Conservation (phyloP, 2,797 vertebrate genomes). For the Manis crassicaudata region DNA sequence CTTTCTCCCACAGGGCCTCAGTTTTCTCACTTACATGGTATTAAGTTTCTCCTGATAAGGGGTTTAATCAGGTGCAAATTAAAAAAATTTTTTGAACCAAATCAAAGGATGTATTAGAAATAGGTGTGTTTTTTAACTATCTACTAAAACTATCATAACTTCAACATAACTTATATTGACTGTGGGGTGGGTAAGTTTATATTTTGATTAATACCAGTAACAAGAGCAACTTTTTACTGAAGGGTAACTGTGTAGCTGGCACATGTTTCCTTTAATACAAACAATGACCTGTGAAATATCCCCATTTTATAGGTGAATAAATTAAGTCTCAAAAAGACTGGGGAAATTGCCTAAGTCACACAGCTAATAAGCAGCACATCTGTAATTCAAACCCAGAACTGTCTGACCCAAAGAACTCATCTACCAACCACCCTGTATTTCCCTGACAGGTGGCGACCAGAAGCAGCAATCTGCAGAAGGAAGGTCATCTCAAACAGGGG, state of each 20-base stretch:
- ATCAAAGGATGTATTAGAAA: background rate
- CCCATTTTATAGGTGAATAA: background rate
- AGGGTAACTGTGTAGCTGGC: background rate
- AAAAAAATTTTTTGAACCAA: background rate
- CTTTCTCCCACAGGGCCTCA: background rate
- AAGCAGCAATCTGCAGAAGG: background rate
- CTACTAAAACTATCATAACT: background rate
- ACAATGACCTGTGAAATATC: background rate
- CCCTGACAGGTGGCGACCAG: background rate
- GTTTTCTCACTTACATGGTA: conserved; percentile 5
- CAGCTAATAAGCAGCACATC: background rate
- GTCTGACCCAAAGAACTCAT: background rate
- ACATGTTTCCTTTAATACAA: background rate
- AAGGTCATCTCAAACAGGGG: background rate
- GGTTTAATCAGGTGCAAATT: background rate
- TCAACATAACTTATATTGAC: background rate
- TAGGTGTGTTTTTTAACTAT: background rate
- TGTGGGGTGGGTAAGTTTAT: background rate
- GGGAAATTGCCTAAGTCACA: background rate
- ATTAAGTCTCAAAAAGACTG: background rate
- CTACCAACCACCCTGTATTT: background rate
- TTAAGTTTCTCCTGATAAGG: conserved; percentile 14
- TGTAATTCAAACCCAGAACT: background rate
- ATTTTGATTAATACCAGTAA: background rate
- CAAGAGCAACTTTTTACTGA: background rate